These are phyloP conservation scores for Aldrovandia affinis DNA, from an alignment of 2,797 vertebrate species.

Conservation along the genomic window DNA sequence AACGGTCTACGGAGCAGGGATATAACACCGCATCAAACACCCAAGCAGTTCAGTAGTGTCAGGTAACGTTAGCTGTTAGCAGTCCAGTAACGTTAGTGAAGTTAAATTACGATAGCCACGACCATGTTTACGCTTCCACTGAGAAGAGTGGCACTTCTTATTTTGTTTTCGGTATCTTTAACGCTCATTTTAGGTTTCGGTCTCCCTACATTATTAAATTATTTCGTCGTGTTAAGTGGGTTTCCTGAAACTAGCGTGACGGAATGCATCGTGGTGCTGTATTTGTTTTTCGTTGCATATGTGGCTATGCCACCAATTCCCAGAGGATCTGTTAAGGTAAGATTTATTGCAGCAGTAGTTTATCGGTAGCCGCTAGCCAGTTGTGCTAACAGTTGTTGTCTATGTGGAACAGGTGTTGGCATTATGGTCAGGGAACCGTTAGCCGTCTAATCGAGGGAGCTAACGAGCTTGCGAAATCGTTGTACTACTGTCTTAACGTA, in stretches of 20 bases:
- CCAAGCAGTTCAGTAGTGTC: not conserved
- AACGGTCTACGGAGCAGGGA: not conserved
- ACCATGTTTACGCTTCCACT: slow-evolving; percentile 69
- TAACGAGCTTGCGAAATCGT: not conserved
- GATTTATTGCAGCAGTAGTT: slow-evolving; percentile 22
- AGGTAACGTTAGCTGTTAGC: not conserved
- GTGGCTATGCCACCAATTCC: slow-evolving; percentile 72
- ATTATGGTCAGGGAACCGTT: not conserved
- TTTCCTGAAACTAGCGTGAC: slow-evolving; percentile 71
- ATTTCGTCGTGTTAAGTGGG: slow-evolving; percentile 58
- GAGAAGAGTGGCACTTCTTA: slow-evolving; percentile 53
- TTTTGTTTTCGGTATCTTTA: slow-evolving; percentile 68
- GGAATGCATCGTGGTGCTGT: slow-evolving; percentile 74
- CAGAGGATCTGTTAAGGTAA: slow-evolving; percentile 76
- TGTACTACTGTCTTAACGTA: not conserved
- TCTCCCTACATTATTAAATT: slow-evolving; percentile 69
- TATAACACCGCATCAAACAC: not conserved
- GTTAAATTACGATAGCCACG: not conserved
- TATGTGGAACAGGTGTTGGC: not conserved
- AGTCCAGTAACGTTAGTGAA: not conserved
- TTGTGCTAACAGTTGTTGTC: not conserved
- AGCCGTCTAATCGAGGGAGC: not conserved
- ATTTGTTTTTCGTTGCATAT: slow-evolving; percentile 71
- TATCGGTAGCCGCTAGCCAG: not conserved
- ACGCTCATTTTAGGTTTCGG: slow-evolving; percentile 72